Evolutionary conservation across 2,888 invertebrate species (phyloP), one percentile per base, ranked within the genome.

Genomic region (Deilephila porcellus): DNA sequence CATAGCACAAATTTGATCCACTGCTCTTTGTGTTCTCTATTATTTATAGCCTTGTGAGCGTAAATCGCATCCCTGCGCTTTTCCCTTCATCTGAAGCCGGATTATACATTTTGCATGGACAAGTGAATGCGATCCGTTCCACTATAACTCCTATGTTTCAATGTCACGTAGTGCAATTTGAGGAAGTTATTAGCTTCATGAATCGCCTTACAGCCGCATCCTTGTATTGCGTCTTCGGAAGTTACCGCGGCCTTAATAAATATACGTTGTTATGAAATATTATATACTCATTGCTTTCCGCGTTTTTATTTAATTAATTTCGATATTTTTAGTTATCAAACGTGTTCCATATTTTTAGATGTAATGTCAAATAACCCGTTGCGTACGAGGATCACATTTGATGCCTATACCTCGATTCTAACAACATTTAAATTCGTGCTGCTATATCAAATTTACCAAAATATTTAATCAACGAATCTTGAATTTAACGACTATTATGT

Each of bases 1-100:
- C 86, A 88, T 89, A 86, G 90, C 89, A 88, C 88, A 89, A 89
- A 88, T 90, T 89, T 91, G 88, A 90, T 90, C 89, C 91, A 91
- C 88, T 90, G 90, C 90, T 91, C 91, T 92, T 93, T 93, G 89
- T 93, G 79, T 83, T 90, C 85, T 87, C 84, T 89, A 90, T 92
- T 92, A 91, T 91, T 91, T 90, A 91, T 90, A 83, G 88, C 84
- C 80, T 86, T 89, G 87, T 88, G 67, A 86, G 83, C 86, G 86
- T 86, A 87, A 78, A 84, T 83, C 82, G 81, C 86, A 84, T 86
- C 88, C 85, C 87, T 81, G 82, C 73, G 80, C 82, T 87, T 87
- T 88, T 86, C 81, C 80, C 78, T 82, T 82, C 60, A 64, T 84
- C 81, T 83, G 85, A 86, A 86, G 87, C 84, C 80, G 77, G 83